A percentile compares a stretch with the other conserved stretches of the same genome.
Conservation (phyloP, 2,113 vertebrate species). For the Alectura lathami region DNA sequence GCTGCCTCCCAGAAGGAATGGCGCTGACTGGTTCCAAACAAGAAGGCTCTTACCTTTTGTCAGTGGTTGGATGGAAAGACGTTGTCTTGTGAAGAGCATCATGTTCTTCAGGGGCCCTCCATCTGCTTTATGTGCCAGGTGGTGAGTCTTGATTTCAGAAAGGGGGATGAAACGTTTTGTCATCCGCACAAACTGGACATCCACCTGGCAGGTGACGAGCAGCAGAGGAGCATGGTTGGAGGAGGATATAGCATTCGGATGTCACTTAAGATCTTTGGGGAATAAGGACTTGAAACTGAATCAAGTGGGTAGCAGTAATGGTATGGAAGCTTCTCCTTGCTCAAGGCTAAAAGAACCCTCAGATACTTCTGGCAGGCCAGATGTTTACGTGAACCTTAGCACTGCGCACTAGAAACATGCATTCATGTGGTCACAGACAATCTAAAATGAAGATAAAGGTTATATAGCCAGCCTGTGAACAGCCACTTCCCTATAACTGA, state of each 20-base stretch:
- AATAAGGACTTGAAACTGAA: background rate
- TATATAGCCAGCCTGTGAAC: background rate
- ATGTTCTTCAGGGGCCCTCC: constrained; percentile 86
- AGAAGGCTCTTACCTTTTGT: constrained; percentile 78
- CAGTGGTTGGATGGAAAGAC: constrained; percentile 91
- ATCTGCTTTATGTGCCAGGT: constrained; percentile 80
- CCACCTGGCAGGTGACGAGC: constrained; percentile 78
- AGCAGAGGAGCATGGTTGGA: background rate
- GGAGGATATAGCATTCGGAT: background rate
- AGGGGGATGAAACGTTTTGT: constrained; percentile 88
- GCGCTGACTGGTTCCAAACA: background rate
- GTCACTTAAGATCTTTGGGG: accelerated
- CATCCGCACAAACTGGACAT: constrained; percentile 91
- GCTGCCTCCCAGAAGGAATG: background rate
- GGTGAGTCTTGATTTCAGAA: constrained; percentile 87
- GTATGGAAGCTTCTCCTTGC: background rate
- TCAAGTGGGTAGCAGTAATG: background rate
- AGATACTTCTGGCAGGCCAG: background rate
- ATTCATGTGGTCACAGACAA: background rate
- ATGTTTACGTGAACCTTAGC: background rate
- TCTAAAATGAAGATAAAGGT: background rate
- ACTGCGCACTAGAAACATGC: background rate
- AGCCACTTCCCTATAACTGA: background rate
- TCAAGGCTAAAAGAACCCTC: background rate
- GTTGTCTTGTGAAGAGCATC: constrained; percentile 86